These are phyloP conservation scores for Glossophaga mutica DNA, from an alignment of 2,797 vertebrate species.

Conservation along the genomic window DNA sequence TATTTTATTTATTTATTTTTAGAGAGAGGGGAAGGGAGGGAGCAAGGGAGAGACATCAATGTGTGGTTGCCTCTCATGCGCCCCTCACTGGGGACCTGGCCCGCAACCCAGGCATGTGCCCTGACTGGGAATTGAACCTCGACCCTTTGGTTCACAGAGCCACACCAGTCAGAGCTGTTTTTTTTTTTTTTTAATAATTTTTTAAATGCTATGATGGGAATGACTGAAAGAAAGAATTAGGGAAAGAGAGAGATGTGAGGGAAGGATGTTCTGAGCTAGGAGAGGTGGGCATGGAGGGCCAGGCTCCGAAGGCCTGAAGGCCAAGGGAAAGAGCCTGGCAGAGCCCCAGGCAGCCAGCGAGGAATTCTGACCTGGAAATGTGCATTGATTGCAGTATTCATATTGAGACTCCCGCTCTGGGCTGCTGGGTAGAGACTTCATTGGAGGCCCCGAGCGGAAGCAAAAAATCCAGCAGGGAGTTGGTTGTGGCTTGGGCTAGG, in stretches of 20 bases:
- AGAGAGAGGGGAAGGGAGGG: too few relatives aligned
- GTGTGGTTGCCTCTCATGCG: too few relatives aligned
- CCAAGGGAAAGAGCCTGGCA: neutral
- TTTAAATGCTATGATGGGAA: neutral
- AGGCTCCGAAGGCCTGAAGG: neutral
- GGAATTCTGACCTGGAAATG: fast-evolving
- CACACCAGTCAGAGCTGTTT: neutral
- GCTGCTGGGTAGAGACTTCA: neutral
- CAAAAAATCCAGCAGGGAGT: neutral
- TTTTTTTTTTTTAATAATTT: neutral
- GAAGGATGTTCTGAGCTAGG: neutral
- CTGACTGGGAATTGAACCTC: too few relatives aligned
- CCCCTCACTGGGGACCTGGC: too few relatives aligned
- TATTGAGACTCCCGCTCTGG: neutral
- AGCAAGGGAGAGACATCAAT: too few relatives aligned
- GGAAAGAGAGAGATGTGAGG: neutral
- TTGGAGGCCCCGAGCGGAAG: neutral
- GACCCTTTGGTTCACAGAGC: too few relatives aligned
- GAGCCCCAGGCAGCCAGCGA: neutral
- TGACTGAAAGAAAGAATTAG: neutral
- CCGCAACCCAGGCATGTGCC: too few relatives aligned
- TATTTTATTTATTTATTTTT: too few relatives aligned
- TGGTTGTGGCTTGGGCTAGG: neutral
- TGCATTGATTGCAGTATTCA: neutral
- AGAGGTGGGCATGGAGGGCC: neutral